Conservation (phyloP, 1,140 invertebrate species). For the Ips nitidus region DNA sequence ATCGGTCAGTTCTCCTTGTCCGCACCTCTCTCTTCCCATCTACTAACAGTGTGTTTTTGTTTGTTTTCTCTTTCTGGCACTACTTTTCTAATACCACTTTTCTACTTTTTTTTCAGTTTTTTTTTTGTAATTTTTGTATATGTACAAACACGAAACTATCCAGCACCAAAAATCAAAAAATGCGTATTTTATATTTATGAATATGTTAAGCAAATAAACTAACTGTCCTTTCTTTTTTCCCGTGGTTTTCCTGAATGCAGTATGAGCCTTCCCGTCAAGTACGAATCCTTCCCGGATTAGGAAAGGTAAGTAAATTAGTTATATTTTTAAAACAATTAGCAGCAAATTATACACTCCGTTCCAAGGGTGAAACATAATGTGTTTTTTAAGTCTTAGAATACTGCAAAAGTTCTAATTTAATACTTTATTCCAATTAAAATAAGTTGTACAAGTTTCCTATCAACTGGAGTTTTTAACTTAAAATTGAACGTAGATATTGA, state of each 20-base stretch:
- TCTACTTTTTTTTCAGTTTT: constrained; percentile 11
- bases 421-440: too few species aligned
- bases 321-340: constrained; percentile 7
- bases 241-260: constrained; percentile 34
- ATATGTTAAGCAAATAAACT: constrained; percentile 25
- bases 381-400: too few species aligned
- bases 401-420: too few species aligned
- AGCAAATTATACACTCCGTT: background rate
- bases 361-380: too few species aligned
- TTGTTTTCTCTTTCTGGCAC: constrained; percentile 11
- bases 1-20: background rate
- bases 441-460: too few species aligned
- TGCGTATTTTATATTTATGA: constrained; percentile 3
- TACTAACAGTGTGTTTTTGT: constrained; percentile 17
- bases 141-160: background rate
- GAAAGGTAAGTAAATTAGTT: constrained; percentile 48
- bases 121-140: background rate
- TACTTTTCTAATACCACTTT: constrained; percentile 17
- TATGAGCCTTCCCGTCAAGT: constrained; percentile 49
- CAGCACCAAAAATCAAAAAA: background rate
- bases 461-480: too few species aligned
- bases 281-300: constrained; percentile 49
- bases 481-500: too few species aligned
- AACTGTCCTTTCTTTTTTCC: constrained; percentile 40
- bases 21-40: constrained; percentile 7